Evolutionary conservation across 1,140 invertebrate species (phyloP).

Genomic region (Bombus pascuorum): DNA sequence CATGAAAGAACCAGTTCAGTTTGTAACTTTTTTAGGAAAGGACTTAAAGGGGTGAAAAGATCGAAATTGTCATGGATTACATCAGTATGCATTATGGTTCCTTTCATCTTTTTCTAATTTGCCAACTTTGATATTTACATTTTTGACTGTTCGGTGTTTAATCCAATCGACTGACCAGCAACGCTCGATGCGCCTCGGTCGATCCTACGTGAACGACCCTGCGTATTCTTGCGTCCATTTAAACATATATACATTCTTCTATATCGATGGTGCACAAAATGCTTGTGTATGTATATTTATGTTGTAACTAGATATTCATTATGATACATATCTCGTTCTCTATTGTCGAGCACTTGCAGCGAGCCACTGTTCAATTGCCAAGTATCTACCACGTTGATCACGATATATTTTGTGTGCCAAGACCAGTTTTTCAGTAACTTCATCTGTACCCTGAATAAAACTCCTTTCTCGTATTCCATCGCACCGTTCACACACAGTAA

Average conservation of each 20-base stretch:
- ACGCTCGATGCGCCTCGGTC: conserved; percentile 71
- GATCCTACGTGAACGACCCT: conserved; percentile 39
- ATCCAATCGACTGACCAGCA: conserved; percentile 69
- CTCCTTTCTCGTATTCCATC: background rate
- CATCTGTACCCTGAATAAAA: background rate
- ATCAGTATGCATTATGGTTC: conserved; percentile 73
- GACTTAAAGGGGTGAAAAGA: background rate
- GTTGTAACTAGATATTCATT: conserved; percentile 81
- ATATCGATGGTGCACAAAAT: conserved; percentile 80
- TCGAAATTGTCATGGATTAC: conserved; percentile 68
- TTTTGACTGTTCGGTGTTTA: conserved; percentile 78
- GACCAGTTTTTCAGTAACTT: background rate
- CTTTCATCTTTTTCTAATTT: conserved; percentile 76
- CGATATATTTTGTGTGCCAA: conserved; percentile 24
- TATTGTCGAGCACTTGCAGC: conserved; percentile 67
- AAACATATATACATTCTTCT: conserved; percentile 72
- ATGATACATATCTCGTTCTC: conserved; percentile 63
- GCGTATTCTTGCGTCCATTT: conserved; percentile 72
- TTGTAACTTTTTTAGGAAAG: background rate
- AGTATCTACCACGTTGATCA: conserved; percentile 3
- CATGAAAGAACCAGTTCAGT: background rate
- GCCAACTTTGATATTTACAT: conserved; percentile 76
- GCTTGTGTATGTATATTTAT: conserved; percentile 83
- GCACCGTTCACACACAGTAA: background rate
- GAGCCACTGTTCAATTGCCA: conserved; percentile 55